A percentile compares a stretch with the other conserved stretches of the same genome.
phyloP scores from a whole-genome alignment of 2,797 vertebrate genomes.

The Loriculus beryllinus region DNA sequence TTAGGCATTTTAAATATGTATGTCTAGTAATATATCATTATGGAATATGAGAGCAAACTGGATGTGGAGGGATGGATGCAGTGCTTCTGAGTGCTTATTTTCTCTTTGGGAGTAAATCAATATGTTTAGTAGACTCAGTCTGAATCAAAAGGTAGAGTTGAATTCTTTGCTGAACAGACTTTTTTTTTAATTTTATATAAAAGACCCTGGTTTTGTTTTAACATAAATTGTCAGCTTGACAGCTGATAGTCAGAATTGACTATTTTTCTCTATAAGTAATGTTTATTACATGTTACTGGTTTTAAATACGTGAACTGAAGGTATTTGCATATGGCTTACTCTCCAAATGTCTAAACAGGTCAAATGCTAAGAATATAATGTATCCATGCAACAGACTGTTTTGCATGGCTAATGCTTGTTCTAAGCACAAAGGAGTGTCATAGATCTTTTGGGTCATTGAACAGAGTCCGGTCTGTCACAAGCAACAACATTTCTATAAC shows the following conservation, averaged over 20 bases:
- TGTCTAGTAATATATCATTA: not conserved
- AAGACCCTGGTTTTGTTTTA: not conserved
- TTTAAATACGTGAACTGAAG: not conserved
- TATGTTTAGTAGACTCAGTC: not conserved
- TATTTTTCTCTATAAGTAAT: not conserved
- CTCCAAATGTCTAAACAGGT: not conserved
- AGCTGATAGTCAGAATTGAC: not conserved
- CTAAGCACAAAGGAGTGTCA: not conserved
- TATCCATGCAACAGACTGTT: not conserved
- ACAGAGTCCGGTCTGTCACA: not conserved
- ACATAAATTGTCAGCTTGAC: not conserved
- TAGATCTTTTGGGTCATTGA: not conserved
- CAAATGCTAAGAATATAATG: not conserved
- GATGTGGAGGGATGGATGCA: not conserved
- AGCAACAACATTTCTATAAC: not conserved
- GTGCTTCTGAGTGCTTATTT: not conserved
- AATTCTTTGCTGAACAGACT: not conserved
- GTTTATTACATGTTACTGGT: not conserved
- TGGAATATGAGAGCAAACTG: not conserved
- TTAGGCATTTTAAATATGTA: not conserved
- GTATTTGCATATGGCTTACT: not conserved
- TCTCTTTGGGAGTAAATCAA: not conserved
- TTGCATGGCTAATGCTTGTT: not conserved
- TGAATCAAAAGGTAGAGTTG: not conserved
- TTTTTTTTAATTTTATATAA: not conserved